Conservation (phyloP, 2,888 invertebrate genomes). For the Pseudeuparius sepicola region DNA sequence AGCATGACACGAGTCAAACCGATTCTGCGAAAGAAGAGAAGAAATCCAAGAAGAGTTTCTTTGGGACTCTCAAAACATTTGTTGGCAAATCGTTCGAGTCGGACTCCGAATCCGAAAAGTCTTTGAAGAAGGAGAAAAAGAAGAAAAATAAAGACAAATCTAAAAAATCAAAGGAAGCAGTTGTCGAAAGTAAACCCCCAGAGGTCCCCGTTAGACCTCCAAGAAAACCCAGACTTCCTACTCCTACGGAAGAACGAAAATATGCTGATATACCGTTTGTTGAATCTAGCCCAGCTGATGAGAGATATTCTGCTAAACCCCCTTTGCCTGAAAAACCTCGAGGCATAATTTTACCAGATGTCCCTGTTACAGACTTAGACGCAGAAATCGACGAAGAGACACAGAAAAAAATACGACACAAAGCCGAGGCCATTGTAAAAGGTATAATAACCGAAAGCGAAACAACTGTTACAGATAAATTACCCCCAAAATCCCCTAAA, state of each 20-base stretch:
- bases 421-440: conserved; percentile 26
- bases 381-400: conserved; percentile 17
- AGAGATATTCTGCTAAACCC: conserved; percentile 19
- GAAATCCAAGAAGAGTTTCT: conserved; percentile 35
- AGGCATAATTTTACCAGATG: conserved; percentile 11
- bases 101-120: conserved; percentile 38
- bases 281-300: conserved; percentile 30
- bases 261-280: conserved; percentile 34
- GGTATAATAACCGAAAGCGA: conserved; percentile 22
- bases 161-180: conserved; percentile 26
- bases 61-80: conserved; percentile 37
- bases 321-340: conserved; percentile 14
- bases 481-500: conserved; percentile 22
- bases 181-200: conserved; percentile 23
- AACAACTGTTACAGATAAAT: conserved; percentile 16
- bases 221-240: conserved; percentile 34
- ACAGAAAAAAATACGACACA: conserved; percentile 21
- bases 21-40: conserved; percentile 30
- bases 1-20: conserved; percentile 26
- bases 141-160: conserved; percentile 28
- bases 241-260: conserved; percentile 30
- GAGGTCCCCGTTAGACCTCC: conserved; percentile 26
- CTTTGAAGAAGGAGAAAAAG: conserved; percentile 32
- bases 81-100: conserved; percentile 37
- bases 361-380: conserved; percentile 24